Conservation (phyloP, 2,797 vertebrate genomes). For the Pangasius krempfi region DNA sequence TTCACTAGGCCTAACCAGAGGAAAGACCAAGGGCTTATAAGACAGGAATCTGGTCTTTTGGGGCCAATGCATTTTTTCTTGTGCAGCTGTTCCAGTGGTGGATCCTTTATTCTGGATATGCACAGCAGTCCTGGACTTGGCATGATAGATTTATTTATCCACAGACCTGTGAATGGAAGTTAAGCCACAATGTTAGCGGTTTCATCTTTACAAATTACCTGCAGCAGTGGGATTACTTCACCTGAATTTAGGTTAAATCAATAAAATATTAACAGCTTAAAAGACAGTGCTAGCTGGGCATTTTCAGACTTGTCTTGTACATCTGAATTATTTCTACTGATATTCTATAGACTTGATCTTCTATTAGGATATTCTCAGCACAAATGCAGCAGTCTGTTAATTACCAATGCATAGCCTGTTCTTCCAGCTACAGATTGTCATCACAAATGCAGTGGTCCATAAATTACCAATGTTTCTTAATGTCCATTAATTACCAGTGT, state of each 20-base stretch:
- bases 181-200: conserved; percentile 24
- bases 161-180: conserved; percentile 73
- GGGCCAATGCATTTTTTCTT: conserved; percentile 57
- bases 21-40: conserved; percentile 56
- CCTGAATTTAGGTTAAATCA: background rate
- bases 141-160: conserved; percentile 80
- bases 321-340: conserved; percentile 16
- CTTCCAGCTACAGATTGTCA: background rate
- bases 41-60: conserved; percentile 61
- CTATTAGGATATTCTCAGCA: conserved; percentile 10
- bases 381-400: conserved; percentile 43
- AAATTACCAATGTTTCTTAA: conserved; percentile 41
- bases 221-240: background rate
- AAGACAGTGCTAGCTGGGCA: background rate
- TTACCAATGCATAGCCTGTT: conserved; percentile 25
- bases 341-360: conserved; percentile 16
- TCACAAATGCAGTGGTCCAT: conserved; percentile 20
- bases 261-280: conserved; percentile 23
- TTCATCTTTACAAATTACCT: conserved; percentile 11
- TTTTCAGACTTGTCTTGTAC: background rate
- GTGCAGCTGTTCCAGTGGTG: conserved; percentile 60
- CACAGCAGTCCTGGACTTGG: conserved; percentile 65
- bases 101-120: conserved; percentile 70
- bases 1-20: conserved; percentile 77
- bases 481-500: conserved; percentile 37